Base-by-base conservation (phyloP, 2,797 vertebrate genomes). In the Gouania willdenowi region DNA sequence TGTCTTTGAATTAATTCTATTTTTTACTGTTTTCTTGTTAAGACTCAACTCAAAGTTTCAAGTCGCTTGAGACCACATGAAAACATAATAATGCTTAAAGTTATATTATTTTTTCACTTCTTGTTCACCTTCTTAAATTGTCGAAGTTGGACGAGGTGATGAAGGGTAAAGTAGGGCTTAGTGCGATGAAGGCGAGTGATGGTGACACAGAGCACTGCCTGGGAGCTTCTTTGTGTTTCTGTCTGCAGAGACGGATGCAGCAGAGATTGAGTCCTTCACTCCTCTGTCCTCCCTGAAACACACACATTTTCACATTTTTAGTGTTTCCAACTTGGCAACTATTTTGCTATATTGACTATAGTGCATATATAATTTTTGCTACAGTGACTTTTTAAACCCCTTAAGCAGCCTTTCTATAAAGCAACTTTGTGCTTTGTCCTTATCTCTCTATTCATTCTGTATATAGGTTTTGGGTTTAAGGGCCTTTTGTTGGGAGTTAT, bases 191-290 rank as follows among this genome's bases (percentile, higher is more conserved):
- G 76, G 57, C 73, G 26, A 88, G 79, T 41, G 45, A 72, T 76
- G 77, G 54, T 84, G 85, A 87, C 86, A 84, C 51, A 31, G 56
- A 75, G 44, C 33, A 20, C 49, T 78, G 83, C 78, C 84, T 66
- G 47, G 43, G 8, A 86, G 82, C 78, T 42, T 72, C 72, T 76
- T 83, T 73, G 66, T 50, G 26, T 46, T 50, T 69, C 73, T 32
- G 44, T 66, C 65, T 41, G 10, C 38, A 42, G 48, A 47, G 41
- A 71, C 46, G 41, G 37, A 64, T 46, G 56, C 44, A 73, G 25
- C 62, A 67, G 47, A 43, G 34, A 50, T 41, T 17, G 62, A 64
- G 70, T 6, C 36, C 45, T 62, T 72, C 49, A 29, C 19, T 18
- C 28, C 27, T 24, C 15, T 28, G 31, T 38, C 40, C 52, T 10